phyloP scores from a whole-genome alignment of 2,113 vertebrate genomes.

The Erpornis zantholeuca region DNA sequence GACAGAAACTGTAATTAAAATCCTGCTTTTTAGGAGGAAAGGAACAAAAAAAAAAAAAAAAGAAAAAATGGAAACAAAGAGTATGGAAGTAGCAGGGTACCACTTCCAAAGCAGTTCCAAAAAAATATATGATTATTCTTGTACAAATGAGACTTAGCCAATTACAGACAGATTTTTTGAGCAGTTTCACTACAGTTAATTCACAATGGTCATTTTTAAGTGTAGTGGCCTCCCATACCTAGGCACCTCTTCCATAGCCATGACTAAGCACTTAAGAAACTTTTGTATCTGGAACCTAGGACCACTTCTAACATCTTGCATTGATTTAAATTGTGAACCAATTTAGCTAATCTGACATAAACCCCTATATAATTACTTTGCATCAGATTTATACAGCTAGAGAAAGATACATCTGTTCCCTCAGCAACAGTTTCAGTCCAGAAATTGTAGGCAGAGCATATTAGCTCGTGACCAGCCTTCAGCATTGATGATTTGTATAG shows the following conservation, averaged over 20 bases:
- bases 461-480: background rate
- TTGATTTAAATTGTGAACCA: background rate
- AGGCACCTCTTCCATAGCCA: background rate
- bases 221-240: background rate
- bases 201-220: background rate
- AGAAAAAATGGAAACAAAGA: background rate
- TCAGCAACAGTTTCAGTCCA: background rate
- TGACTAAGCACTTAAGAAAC: background rate
- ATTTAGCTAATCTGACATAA: background rate
- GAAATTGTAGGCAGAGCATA: background rate
- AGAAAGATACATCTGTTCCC: background rate
- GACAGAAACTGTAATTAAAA: background rate
- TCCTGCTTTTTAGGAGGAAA: background rate
- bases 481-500: background rate
- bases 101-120: background rate
- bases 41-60: fast-evolving
- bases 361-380: background rate
- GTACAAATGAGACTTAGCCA: background rate
- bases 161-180: background rate
- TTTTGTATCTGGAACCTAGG: background rate
- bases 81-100: background rate
- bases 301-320: background rate
- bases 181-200: background rate
- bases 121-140: background rate
- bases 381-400: background rate